A percentile compares a stretch with the other conserved stretches of the same genome.
phyloP scores from a whole-genome alignment of 1,140 invertebrate species.

The Carposina sasakii region DNA sequence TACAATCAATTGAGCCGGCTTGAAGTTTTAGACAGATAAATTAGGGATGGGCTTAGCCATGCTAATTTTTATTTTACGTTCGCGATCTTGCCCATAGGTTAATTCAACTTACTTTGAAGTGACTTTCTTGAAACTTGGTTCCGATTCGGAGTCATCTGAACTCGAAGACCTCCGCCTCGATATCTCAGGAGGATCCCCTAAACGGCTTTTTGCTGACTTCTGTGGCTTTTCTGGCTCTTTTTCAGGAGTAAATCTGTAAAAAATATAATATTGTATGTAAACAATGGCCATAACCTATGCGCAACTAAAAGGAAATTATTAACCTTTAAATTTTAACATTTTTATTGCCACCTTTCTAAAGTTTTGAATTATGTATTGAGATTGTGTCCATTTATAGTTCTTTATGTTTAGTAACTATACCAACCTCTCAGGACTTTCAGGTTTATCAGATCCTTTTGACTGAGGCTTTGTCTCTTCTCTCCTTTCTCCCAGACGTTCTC shows the following conservation, averaged over 20 bases:
- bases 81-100: too few species aligned
- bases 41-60: too few species aligned
- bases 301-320: too few species aligned
- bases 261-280: too few species aligned
- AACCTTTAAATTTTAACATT: too few species aligned
- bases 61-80: too few species aligned
- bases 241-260: constrained; percentile 58
- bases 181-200: constrained; percentile 35
- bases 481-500: constrained; percentile 55
- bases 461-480: constrained; percentile 25
- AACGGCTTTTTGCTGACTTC: constrained; percentile 39
- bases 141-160: constrained; percentile 30
- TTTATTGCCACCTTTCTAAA: too few species aligned
- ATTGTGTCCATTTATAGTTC: too few species aligned
- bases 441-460: constrained; percentile 19
- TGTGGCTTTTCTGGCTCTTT: constrained; percentile 31
- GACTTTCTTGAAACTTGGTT: constrained; percentile 34
- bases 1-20: too few species aligned
- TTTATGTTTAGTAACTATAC: constrained; percentile 50
- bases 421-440: constrained; percentile 61
- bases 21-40: too few species aligned
- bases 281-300: too few species aligned
- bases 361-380: too few species aligned
- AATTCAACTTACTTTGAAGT: constrained; percentile 53
- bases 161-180: constrained; percentile 29